Percentiles rank a stretch among this genome's conserved stretches.
phyloP scores from a whole-genome alignment of 2,888 invertebrate species.

The Alloscopus bannaensis region DNA sequence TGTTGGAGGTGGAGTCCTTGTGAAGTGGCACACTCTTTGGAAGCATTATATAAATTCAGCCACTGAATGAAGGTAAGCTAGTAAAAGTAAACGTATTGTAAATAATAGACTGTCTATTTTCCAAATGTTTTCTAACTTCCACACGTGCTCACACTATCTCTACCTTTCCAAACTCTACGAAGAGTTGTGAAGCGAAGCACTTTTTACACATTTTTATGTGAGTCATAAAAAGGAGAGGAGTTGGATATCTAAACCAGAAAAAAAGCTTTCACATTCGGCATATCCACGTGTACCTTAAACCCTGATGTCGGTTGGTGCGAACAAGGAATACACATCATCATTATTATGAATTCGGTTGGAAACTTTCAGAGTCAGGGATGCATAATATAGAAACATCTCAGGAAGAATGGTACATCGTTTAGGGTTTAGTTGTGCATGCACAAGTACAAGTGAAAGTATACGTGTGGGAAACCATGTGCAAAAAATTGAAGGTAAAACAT shows the following conservation, averaged over 20 bases:
- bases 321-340: no score
- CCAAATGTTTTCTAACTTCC: not conserved
- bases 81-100: constrained; percentile 26
- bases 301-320: not conserved
- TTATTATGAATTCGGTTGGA: no score
- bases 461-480: no score
- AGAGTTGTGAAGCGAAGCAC: constrained; percentile 38
- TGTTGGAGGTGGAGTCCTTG: not conserved
- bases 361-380: not conserved
- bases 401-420: no score
- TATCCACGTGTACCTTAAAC: not conserved
- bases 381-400: not conserved
- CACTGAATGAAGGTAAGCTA: constrained; percentile 21
- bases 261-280: not conserved
- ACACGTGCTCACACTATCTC: not conserved
- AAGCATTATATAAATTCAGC: not conserved
- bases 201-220: constrained; percentile 36
- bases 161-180: not conserved
- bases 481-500: no score
- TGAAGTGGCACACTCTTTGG: not conserved
- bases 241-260: not conserved
- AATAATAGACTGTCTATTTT: constrained; percentile 11
- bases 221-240: constrained; percentile 20
- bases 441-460: no score
- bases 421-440: no score